These are phyloP conservation scores for Ichneumoninae sp. DNA, from an alignment of 2,888 invertebrate species.

Conservation along the genomic window DNA sequence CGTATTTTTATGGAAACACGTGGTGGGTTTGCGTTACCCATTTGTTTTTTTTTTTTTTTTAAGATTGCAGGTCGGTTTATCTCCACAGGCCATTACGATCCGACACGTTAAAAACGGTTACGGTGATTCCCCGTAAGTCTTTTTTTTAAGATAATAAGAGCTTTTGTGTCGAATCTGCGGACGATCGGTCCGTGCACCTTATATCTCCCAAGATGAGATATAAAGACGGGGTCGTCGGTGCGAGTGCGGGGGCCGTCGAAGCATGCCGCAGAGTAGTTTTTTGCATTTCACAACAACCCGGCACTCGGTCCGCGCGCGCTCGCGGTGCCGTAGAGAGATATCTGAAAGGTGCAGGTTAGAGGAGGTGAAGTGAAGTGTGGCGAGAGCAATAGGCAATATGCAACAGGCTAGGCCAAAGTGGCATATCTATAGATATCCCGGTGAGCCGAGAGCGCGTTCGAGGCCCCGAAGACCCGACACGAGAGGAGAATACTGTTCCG, in stretches of 20 bases:
- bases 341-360: constrained; percentile 80
- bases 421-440: constrained; percentile 50
- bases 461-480: constrained; percentile 43
- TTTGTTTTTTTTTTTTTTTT: too few relatives aligned
- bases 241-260: constrained; percentile 63
- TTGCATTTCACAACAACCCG: constrained; percentile 72
- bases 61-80: too few relatives aligned
- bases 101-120: too few relatives aligned
- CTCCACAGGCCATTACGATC: too few relatives aligned
- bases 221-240: constrained; percentile 14
- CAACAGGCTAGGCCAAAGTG: constrained; percentile 71
- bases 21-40: too few relatives aligned
- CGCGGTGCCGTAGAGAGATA: constrained; percentile 78
- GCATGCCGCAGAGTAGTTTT: constrained; percentile 47
- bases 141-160: too few relatives aligned
- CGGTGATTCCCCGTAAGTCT: too few relatives aligned
- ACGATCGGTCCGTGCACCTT: neutral
- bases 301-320: constrained; percentile 71
- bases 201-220: neutral
- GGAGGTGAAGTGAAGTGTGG: constrained; percentile 73
- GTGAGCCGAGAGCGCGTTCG: constrained; percentile 19
- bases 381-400: constrained; percentile 71
- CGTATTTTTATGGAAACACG: too few relatives aligned
- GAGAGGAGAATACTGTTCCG: constrained; percentile 62
- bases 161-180: too few relatives aligned